Percentiles rank a stretch among this genome's conserved stretches.
Evolutionary conservation across 1,140 invertebrate genomes (phyloP).

Genomic region (Apis dorsata): DNA sequence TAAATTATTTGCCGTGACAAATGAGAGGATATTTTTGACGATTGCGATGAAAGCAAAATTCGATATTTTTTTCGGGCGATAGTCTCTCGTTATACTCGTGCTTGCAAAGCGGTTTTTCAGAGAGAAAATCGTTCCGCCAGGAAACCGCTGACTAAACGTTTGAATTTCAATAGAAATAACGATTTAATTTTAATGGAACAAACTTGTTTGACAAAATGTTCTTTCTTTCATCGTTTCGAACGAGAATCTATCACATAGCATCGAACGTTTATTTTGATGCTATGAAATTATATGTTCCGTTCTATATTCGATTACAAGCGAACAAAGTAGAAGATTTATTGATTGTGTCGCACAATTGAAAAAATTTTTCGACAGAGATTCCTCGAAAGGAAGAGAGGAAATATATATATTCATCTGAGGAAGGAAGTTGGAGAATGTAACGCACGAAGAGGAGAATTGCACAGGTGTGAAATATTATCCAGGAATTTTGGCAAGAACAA

Average conservation of each 20-base stretch:
- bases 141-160: background rate
- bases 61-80: background rate
- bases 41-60: background rate
- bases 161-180: slow-evolving; percentile 5
- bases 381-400: background rate
- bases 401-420: background rate
- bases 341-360: no score
- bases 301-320: no score
- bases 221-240: background rate
- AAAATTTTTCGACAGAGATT: no score
- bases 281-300: no score
- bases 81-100: no score
- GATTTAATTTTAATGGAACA: background rate
- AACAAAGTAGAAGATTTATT: no score
- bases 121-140: background rate
- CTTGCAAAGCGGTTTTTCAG: background rate
- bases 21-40: background rate
- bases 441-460: slow-evolving; percentile 2
- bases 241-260: background rate
- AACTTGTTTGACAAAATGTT: no score
- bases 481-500: slow-evolving; percentile 13
- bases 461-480: slow-evolving; percentile 25
- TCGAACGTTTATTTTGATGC: background rate
- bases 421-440: background rate
- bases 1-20: background rate